Conservation (phyloP, 1,140 invertebrate genomes). For the Cotesia typhae region DNA sequence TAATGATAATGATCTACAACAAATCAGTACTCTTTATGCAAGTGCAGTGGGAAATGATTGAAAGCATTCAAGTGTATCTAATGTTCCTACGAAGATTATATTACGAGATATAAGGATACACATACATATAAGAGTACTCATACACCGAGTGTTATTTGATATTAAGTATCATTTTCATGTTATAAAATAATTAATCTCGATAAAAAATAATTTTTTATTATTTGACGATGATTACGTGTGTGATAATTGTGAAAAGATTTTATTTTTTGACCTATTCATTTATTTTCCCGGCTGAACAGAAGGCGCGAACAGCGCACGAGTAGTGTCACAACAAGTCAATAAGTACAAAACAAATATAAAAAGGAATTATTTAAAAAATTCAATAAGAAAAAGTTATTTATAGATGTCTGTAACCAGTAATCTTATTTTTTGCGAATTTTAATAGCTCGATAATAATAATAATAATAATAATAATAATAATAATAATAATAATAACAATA, state of each 20-base stretch:
- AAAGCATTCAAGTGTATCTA: conserved; percentile 3
- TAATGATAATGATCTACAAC: no score
- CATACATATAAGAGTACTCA: neutral
- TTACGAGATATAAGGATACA: neutral
- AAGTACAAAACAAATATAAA: conserved; percentile 1
- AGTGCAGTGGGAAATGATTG: no score
- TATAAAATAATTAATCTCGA: conserved; percentile 3
- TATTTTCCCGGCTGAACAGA: neutral
- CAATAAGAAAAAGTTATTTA: conserved; percentile 13
- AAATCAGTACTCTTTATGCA: no score
- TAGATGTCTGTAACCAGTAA: conserved; percentile 5
- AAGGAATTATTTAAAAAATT: neutral
- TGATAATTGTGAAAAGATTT: neutral
- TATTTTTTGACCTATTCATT: conserved; percentile 6
- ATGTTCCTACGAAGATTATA: conserved; percentile 8
- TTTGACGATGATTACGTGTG: neutral
- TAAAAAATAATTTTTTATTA: neutral
- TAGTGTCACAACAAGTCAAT: conserved; percentile 22
- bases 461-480: neutral
- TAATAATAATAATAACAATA: neutral
- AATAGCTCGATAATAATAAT: conserved; percentile 4
- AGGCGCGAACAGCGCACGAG: conserved; percentile 2
- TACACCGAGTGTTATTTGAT: conserved; percentile 2
- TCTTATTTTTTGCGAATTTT: conserved; percentile 2
- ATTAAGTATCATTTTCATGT: conserved; percentile 8